Base-by-base conservation (phyloP, 2,113 vertebrate genomes). In the Synchiropus splendidus region DNA sequence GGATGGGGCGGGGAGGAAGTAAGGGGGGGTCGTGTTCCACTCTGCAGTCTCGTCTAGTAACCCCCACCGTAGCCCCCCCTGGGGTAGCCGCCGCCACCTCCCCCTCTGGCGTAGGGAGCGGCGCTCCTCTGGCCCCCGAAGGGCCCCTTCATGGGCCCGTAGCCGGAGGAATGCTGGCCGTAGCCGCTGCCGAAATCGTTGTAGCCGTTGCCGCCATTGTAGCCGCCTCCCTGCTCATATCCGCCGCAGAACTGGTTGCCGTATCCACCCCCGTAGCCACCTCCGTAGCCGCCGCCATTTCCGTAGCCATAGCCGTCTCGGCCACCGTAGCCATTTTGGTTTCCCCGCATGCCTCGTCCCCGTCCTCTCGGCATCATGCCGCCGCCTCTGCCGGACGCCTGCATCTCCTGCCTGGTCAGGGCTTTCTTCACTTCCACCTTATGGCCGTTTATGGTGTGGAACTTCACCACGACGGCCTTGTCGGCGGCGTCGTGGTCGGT, bases 341-440 rank as follows among this genome's bases (percentile, higher is more conserved):
- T 73, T 6, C 79, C 78, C 49, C 83, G 64, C 54, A 75, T 70
- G 45, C 75, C 78, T 56, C 84, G 51, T 8, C 75, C 70, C 3
- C 63, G 4, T 27, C 81, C 72, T 16, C 82, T 57, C 8, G 73
- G 59, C 12, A 52, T 12, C 63, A 86, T 87, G 8, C 84, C 79
- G 64, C 71, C 78, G 14, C 87, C n/a, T n/a, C n/a, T 81, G 11
- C 75, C 85, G 30, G 75, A 68, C 1, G 75, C 72, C 35, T 82
- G 77, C 72, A 83, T 80, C 66, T 94, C 92, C 69, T 93, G 89
- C 63, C 89, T 90, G 41, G 91, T 91, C 31, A 95, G 84, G 11
- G 91, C 92, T 44, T 95, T 95, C 79, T 94, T 94, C 32, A 95
- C 92, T 64, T 95, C 92, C 21, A 93, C 90, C 48, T 91, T 90